Conservation (phyloP, 2,113 vertebrate genomes). For the Platichthys stellatus region DNA sequence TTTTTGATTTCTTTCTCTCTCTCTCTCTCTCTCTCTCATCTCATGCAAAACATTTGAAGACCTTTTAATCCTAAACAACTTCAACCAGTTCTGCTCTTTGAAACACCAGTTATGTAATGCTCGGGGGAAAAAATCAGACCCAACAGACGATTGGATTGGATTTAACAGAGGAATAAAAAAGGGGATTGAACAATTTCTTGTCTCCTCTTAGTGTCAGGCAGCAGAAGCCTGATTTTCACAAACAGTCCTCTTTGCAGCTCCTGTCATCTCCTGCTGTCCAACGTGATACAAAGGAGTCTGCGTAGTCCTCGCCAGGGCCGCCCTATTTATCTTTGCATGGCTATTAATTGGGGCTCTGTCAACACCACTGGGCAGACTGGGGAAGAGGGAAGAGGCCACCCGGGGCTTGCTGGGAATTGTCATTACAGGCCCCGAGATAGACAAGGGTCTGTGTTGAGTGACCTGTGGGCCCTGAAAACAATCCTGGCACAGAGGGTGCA, state of each 20-base stretch:
- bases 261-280: conserved; percentile 29
- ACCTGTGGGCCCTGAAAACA: conserved; percentile 39
- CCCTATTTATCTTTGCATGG: conserved; percentile 59
- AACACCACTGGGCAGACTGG: conserved; percentile 27
- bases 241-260: conserved; percentile 34
- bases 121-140: neutral
- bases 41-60: conserved; percentile 35
- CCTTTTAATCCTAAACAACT: conserved; percentile 53
- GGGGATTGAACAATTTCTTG: conserved; percentile 9
- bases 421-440: conserved; percentile 18
- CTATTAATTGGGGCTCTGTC: conserved; percentile 63
- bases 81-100: conserved; percentile 40
- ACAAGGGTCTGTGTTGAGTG: conserved; percentile 30
- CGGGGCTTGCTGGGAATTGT: conserved; percentile 47
- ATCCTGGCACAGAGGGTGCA: conserved; percentile 21
- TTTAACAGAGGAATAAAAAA: conserved; percentile 9
- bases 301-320: conserved; percentile 49
- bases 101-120: conserved; percentile 53
- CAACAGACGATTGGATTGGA: conserved; percentile 32
- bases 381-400: conserved; percentile 47
- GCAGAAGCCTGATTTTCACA: conserved; percentile 28
- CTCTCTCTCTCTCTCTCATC: conserved; percentile 36
- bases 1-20: conserved; percentile 37
- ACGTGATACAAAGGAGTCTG: conserved; percentile 57
- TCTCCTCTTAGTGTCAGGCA: neutral